Conservation (phyloP, 2,797 vertebrate genomes). For the Fundulus diaphanus region DNA sequence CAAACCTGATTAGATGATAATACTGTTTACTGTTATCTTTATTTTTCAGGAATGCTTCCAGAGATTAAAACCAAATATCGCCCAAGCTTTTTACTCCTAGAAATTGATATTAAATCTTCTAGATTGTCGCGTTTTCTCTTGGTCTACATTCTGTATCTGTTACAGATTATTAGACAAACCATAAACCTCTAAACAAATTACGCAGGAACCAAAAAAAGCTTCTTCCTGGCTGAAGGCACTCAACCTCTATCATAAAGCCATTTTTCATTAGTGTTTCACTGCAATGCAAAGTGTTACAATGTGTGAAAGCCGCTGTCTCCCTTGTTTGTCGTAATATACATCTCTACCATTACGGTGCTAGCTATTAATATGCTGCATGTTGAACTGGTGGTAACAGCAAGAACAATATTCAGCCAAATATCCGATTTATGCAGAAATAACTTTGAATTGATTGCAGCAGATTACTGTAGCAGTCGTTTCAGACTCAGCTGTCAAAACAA, state of each 20-base stretch:
- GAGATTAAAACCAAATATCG: not conserved
- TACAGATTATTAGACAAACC: not conserved
- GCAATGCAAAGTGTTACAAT: slow-evolving; percentile 6
- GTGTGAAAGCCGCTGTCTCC: not conserved
- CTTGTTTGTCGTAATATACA: slow-evolving; percentile 37
- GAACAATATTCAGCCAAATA: slow-evolving; percentile 24
- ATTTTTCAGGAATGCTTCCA: not conserved
- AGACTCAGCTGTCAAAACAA: slow-evolving; percentile 55
- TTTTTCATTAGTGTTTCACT: slow-evolving; percentile 5
- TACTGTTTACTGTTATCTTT: not conserved
- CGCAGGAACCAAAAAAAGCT: not conserved
- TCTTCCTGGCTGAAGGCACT: not conserved
- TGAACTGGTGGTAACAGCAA: slow-evolving; percentile 27
- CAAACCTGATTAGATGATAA: not conserved
- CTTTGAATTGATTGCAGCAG: slow-evolving; percentile 23
- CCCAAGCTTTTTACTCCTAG: not conserved
- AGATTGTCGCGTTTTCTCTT: not conserved
- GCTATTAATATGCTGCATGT: slow-evolving; percentile 27
- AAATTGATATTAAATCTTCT: not conserved
- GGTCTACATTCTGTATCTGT: not conserved
- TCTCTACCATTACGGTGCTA: slow-evolving; percentile 20
- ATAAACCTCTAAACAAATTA: not conserved
- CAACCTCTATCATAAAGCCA: slow-evolving; percentile 9
- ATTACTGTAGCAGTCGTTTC: slow-evolving; percentile 44
- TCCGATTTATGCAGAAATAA: slow-evolving; percentile 24